Evolutionary conservation across 2,113 vertebrate genomes (phyloP), one percentile per base, ranked within the genome.

Genomic region (Psittacara wagleri): DNA sequence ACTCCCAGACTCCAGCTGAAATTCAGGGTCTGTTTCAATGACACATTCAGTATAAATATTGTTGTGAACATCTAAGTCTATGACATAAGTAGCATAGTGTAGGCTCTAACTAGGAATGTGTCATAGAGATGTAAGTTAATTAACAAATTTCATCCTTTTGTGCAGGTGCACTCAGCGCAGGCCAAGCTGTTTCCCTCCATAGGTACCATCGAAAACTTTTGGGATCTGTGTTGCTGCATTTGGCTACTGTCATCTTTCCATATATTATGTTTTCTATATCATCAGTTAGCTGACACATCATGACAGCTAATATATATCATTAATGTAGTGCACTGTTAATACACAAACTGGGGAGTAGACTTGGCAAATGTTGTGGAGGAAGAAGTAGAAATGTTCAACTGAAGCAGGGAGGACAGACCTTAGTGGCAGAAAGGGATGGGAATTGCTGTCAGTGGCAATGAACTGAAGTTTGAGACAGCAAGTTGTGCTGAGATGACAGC

Each of bases 391-490:
- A 59, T 6, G 5, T 20, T 72, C 33, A 88, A n/a, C 23, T 66
- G 31, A 78, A 67, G 2, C 15, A 48, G 0, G 0, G 17, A 87
- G 59, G 78, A 82, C 48, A 83, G 35, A 62, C 6, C 14, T 48
- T 57, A 94, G 90, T 62, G 70, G 23, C 37, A 94, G 52, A 90
- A 93, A 77, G 35, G n/a, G 85, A 35, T 86, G 41, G 64, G 31
- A 83, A 28, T 17, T 79, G 12, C 44, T 83, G 33, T 64, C 73
- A 87, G 28, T 43, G 41, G 10, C 41, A 79, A 73, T 24, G 39
- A 89, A 82, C 46, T 84, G 68, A 91, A 87, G 57, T 37, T 37
- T 87, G 79, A 93, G 59, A 74, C 23, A 63, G 7, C 7, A 83
- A 39, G 7, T 52, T 64, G 29, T 76, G 31, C n/a, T 94, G 57